A percentile compares a stretch with the other conserved stretches of the same genome.
phyloP scores from a whole-genome alignment of 1,140 invertebrate species.

The Drosophila oshimai region DNA sequence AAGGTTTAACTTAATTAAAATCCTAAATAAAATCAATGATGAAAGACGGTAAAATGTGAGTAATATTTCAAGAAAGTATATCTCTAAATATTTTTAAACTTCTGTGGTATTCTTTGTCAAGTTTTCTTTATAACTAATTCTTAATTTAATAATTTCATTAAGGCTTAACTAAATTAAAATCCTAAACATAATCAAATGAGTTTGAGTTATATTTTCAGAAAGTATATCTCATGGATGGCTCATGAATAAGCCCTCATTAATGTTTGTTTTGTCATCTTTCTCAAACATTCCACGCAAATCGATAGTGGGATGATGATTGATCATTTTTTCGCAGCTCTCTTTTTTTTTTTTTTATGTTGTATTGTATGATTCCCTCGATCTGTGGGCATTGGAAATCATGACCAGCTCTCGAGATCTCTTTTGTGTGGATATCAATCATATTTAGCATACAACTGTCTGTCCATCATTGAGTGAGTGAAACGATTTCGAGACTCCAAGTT shows the following conservation, averaged over 20 bases:
- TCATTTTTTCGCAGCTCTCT: constrained; percentile 3
- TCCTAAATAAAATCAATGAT: no score
- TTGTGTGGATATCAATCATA: constrained; percentile 64
- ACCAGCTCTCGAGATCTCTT: constrained; percentile 10
- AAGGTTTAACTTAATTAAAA: no score
- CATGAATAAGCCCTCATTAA: constrained; percentile 17
- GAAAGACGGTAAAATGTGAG: no score
- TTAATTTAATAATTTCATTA: no score
- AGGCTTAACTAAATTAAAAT: no score
- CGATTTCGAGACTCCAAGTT: background rate
- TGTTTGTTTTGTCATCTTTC: constrained; percentile 26
- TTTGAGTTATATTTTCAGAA: no score
- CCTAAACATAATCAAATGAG: background rate
- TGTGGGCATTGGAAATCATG: background rate
- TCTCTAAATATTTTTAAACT: no score
- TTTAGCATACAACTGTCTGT: constrained; percentile 70
- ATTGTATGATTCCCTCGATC: background rate
- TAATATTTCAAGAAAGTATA: no score
- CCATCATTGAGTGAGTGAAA: constrained; percentile 13
- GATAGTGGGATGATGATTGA: constrained; percentile 19
- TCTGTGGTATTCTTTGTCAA: no score
- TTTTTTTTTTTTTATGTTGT: no score
- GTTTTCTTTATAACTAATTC: no score
- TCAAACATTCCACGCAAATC: constrained; percentile 1
- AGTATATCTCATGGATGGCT: constrained; percentile 22